phyloP scores from a whole-genome alignment of 2,888 invertebrate species.

The Lasioglossum pauxillum region DNA sequence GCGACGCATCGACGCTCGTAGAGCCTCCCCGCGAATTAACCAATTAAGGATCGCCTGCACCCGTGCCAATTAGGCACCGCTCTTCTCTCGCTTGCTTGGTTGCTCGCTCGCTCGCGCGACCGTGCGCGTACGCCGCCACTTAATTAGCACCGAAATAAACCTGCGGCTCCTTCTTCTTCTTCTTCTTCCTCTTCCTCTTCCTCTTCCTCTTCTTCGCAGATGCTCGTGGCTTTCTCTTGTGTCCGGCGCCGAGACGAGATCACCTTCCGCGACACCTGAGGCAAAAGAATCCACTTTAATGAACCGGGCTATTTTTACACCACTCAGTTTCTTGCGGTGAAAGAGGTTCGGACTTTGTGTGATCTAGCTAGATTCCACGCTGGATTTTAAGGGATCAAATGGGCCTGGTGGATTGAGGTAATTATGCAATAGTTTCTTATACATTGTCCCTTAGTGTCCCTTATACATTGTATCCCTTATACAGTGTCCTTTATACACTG shows the following conservation, averaged over 20 bases:
- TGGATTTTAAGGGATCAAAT: not conserved
- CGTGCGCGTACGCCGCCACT: conserved; percentile 60
- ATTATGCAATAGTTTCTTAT: not conserved
- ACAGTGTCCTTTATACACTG: too few relatives aligned
- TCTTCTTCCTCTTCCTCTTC: conserved; percentile 8
- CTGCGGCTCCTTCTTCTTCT: conserved; percentile 44
- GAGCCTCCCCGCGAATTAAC: conserved; percentile 63
- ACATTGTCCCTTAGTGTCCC: not conserved
- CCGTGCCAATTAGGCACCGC: conserved; percentile 72
- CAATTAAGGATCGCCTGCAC: conserved; percentile 66
- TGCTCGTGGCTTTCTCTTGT: not conserved
- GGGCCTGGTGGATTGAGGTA: not conserved
- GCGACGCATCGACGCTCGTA: conserved; percentile 31
- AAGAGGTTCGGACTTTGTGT: not conserved
- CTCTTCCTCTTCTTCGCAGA: conserved; percentile 9
- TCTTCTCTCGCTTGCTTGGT: conserved; percentile 22
- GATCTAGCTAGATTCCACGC: not conserved
- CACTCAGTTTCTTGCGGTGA: not conserved
- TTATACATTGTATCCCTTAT: not conserved
- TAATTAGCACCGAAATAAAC: conserved; percentile 79
- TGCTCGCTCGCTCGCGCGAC: conserved; percentile 22
- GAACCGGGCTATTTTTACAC: not conserved
- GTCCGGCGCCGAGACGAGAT: not conserved
- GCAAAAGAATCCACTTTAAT: conserved; percentile 11
- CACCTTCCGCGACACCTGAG: conserved; percentile 32